These are phyloP conservation scores for Lydus trimaculatus DNA, from an alignment of 2,888 invertebrate genomes.

Conservation along the genomic window DNA sequence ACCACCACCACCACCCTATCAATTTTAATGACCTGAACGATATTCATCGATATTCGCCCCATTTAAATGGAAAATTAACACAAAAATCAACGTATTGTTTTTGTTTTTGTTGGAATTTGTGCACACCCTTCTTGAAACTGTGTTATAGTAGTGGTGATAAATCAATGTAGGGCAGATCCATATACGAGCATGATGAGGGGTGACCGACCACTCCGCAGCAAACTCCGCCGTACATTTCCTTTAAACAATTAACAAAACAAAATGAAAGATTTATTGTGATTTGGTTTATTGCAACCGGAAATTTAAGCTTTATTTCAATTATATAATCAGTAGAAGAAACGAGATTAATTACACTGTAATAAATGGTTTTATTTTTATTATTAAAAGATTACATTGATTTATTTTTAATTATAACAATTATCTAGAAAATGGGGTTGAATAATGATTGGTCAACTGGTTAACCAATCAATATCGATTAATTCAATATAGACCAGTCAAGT, in stretches of 20 bases:
- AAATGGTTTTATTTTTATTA: not conserved
- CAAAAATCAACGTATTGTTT: not conserved
- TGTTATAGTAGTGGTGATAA: not conserved
- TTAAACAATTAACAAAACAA: not conserved
- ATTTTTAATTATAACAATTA: not conserved
- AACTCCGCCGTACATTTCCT: not conserved
- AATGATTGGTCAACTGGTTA: too few species aligned
- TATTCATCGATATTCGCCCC: not conserved
- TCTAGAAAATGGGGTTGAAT: too few species aligned
- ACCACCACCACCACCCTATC: not conserved
- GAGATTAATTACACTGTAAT: not conserved
- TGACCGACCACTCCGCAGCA: constrained; percentile 19
- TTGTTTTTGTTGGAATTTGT: constrained; percentile 9
- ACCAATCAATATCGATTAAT: too few species aligned
- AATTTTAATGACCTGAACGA: not conserved
- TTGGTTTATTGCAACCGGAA: not conserved
- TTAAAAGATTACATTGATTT: not conserved
- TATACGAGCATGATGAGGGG: constrained; percentile 24
- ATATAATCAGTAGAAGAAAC: not conserved
- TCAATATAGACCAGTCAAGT: too few species aligned
- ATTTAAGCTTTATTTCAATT: not conserved
- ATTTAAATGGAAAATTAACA: too few species aligned
- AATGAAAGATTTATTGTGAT: not conserved
- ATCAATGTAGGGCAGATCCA: constrained; percentile 34
- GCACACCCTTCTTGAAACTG: constrained; percentile 21